Evolutionary conservation across 2,888 invertebrate species (phyloP).

Genomic region (Choreutis nemorana): DNA sequence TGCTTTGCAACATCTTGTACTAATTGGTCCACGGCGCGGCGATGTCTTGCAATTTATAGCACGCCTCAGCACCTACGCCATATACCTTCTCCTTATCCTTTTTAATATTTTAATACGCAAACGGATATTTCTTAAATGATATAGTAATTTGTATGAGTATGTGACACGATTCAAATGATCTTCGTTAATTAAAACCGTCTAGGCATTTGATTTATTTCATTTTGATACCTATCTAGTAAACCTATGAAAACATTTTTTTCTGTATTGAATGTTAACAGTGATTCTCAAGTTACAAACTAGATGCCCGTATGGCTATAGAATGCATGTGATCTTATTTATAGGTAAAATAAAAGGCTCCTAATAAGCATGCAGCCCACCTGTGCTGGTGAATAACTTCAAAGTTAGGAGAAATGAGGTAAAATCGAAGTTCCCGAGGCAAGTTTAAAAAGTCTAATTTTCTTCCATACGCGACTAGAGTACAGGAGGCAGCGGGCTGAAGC

Average conservation of each 20-base stretch:
- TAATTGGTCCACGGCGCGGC: conserved; percentile 60
- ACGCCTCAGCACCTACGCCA: conserved; percentile 30
- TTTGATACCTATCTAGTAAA: too few species aligned
- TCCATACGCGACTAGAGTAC: conserved; percentile 57
- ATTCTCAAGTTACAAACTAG: too few species aligned
- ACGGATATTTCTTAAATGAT: too few species aligned
- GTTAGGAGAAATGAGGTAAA: conserved; percentile 46
- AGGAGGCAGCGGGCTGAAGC: conserved; percentile 25
- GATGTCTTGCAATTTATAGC: conserved; percentile 59
- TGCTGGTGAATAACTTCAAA: conserved; percentile 27
- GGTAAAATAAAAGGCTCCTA: conserved; percentile 24
- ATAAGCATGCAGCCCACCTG: conserved; percentile 41
- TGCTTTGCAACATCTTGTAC: conserved; percentile 57
- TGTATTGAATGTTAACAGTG: too few species aligned
- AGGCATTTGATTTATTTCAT: too few species aligned
- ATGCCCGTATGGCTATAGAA: too few species aligned
- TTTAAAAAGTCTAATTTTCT: conserved; percentile 63
- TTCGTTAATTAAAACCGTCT: too few species aligned
- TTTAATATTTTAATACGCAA: not conserved
- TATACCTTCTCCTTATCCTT: conserved; percentile 18
- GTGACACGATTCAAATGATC: too few species aligned
- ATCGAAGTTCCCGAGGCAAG: conserved; percentile 49
- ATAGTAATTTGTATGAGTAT: too few species aligned
- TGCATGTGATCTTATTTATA: too few species aligned
- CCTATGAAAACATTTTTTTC: too few species aligned